phyloP scores from a whole-genome alignment of 53 echinoderm and acorn worm genomes.

The Mesocentrotus franciscanus region DNA sequence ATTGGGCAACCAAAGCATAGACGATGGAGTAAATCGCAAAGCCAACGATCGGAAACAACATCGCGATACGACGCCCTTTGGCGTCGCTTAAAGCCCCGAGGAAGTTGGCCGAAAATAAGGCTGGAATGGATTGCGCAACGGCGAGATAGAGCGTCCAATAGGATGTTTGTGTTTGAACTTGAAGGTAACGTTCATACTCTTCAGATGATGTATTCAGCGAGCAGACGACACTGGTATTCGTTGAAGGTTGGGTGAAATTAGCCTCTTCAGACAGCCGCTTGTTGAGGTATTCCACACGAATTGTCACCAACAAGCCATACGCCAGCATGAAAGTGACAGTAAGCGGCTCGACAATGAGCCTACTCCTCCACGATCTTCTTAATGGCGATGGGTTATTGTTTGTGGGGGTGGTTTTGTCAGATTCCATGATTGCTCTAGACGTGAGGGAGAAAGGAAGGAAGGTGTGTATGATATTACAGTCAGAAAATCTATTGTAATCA shows the following conservation, averaged over 20 bases:
- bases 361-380: constrained; percentile 27
- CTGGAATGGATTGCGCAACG: constrained; percentile 63
- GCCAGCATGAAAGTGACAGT: constrained; percentile 73
- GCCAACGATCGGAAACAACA: constrained; percentile 67
- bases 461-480: no score
- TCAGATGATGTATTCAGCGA: constrained; percentile 61
- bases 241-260: constrained; percentile 45
- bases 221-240: constrained; percentile 54
- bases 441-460: no score
- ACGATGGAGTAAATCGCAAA: constrained; percentile 63
- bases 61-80: constrained; percentile 62
- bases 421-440: neutral
- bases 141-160: constrained; percentile 76
- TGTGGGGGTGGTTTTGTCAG: neutral
- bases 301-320: constrained; percentile 63
- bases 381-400: neutral
- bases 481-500: no score
- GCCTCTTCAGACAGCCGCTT: constrained; percentile 65
- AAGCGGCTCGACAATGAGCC: constrained; percentile 68
- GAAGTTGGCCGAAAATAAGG: constrained; percentile 71
- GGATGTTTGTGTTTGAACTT: constrained; percentile 65
- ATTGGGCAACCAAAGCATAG: constrained; percentile 45
- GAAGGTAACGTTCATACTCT: constrained; percentile 44
- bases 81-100: constrained; percentile 67
- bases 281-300: constrained; percentile 70